These are phyloP conservation scores for Phyllopteryx taeniolatus DNA, from an alignment of 2,113 vertebrate genomes.

Conservation along the genomic window DNA sequence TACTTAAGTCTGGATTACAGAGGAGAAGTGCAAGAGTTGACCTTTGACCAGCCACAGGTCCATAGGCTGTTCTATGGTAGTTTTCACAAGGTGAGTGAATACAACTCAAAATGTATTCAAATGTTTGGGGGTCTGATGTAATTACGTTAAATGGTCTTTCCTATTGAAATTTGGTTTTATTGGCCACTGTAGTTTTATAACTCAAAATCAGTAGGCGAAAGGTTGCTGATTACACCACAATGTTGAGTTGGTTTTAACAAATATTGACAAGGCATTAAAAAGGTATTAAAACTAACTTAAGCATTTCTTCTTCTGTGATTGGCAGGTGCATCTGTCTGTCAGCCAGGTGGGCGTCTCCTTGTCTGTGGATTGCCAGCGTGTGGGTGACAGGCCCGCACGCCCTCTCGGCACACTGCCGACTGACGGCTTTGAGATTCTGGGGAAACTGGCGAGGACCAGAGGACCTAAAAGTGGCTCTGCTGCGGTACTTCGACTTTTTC, in stretches of 20 bases:
- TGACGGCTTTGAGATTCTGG: conserved; percentile 84
- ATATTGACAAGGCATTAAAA: background rate
- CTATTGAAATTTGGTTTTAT: background rate
- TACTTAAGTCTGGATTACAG: conserved; percentile 89
- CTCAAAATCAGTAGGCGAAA: background rate
- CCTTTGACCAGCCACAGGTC: conserved; percentile 85
- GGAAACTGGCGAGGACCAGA: conserved; percentile 81
- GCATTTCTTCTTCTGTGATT: conserved; percentile 6
- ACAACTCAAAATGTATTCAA: background rate
- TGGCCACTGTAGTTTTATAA: background rate
- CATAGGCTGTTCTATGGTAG: conserved; percentile 91
- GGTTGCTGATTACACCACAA: background rate
- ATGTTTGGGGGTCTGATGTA: no score
- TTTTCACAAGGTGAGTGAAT: conserved; percentile 86
- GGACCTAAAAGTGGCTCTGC: conserved; percentile 85
- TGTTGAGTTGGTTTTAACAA: no score
- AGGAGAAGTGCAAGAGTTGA: conserved; percentile 83
- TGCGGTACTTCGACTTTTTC: conserved; percentile 57
- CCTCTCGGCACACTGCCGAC: conserved; percentile 75
- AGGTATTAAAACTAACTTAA: background rate
- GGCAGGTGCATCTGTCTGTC: conserved; percentile 85
- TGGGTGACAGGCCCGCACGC: conserved; percentile 77
- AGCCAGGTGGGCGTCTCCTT: conserved; percentile 80
- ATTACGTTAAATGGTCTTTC: no score
- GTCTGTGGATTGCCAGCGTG: conserved; percentile 85